Conservation (phyloP, 2,888 invertebrate species). For the Orthonevra nobilis region DNA sequence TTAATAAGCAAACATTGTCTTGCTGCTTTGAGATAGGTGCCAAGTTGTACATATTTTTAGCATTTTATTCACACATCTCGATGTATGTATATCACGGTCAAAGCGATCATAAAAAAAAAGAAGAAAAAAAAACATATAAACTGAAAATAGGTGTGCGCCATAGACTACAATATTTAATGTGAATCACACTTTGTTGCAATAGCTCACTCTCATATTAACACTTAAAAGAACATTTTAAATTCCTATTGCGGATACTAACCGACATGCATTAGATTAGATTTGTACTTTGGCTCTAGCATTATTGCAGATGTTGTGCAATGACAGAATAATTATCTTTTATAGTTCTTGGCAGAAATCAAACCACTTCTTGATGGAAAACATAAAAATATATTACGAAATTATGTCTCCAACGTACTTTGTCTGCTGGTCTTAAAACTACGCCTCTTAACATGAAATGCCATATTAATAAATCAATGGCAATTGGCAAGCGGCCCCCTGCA, state of each 20-base stretch:
- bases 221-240: slow-evolving; percentile 26
- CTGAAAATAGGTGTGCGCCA: slow-evolving; percentile 19
- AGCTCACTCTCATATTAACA: slow-evolving; percentile 29
- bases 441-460: too few relatives aligned
- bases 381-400: too few relatives aligned
- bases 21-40: background rate
- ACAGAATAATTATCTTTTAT: too few relatives aligned
- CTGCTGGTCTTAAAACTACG: too few relatives aligned
- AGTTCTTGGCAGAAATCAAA: too few relatives aligned
- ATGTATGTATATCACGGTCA: slow-evolving; percentile 55
- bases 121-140: slow-evolving; percentile 31
- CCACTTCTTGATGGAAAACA: too few relatives aligned
- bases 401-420: too few relatives aligned
- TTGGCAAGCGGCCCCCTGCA: too few relatives aligned
- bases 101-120: slow-evolving; percentile 42
- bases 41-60: background rate
- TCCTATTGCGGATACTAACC: slow-evolving; percentile 34
- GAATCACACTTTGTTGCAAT: slow-evolving; percentile 45
- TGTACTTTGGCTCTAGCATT: background rate
- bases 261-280: slow-evolving; percentile 55
- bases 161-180: slow-evolving; percentile 29
- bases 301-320: too few relatives aligned
- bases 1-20: slow-evolving; percentile 26
- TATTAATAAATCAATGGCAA: too few relatives aligned
- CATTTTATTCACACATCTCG: slow-evolving; percentile 33